Conservation (phyloP, 1,140 invertebrate genomes). For the Ctenoplectra terminalis region DNA sequence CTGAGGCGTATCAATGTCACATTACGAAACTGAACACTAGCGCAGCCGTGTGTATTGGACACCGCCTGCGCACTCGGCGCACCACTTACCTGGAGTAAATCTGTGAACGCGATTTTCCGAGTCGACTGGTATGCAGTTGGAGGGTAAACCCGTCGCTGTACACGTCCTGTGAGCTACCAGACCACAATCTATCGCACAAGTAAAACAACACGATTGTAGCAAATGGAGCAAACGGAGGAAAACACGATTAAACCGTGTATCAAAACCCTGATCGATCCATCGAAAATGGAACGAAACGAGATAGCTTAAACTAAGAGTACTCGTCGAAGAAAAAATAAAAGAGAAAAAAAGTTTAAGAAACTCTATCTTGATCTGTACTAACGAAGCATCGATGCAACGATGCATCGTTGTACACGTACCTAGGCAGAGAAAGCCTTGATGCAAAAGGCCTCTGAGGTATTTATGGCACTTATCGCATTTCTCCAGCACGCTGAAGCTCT, state of each 20-base stretch:
- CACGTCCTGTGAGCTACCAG: slow-evolving; percentile 89
- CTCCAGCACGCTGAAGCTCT: slow-evolving; percentile 88
- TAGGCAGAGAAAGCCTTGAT: slow-evolving; percentile 90
- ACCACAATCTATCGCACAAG: slow-evolving; percentile 85
- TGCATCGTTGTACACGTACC: slow-evolving; percentile 83
- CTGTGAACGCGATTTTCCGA: slow-evolving; percentile 74
- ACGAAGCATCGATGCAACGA: background rate
- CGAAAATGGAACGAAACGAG: no score
- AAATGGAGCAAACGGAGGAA: background rate
- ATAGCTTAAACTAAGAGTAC: no score
- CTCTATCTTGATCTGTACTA: background rate
- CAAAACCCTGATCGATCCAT: background rate
- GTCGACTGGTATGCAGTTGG: slow-evolving; percentile 76
- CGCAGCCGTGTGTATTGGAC: background rate
- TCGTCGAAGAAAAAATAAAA: background rate
- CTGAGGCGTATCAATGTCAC: slow-evolving; percentile 33
- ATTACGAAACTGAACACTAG: slow-evolving; percentile 23
- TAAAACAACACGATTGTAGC: background rate
- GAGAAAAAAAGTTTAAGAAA: background rate
- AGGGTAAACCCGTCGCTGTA: slow-evolving; percentile 85
- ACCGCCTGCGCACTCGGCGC: background rate
- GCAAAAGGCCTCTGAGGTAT: slow-evolving; percentile 88
- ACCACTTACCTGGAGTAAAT: slow-evolving; percentile 77
- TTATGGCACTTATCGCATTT: slow-evolving; percentile 91
- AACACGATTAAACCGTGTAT: background rate